Conservation (phyloP, 1,140 invertebrate species). For the Cataglyphis hispanica region DNA sequence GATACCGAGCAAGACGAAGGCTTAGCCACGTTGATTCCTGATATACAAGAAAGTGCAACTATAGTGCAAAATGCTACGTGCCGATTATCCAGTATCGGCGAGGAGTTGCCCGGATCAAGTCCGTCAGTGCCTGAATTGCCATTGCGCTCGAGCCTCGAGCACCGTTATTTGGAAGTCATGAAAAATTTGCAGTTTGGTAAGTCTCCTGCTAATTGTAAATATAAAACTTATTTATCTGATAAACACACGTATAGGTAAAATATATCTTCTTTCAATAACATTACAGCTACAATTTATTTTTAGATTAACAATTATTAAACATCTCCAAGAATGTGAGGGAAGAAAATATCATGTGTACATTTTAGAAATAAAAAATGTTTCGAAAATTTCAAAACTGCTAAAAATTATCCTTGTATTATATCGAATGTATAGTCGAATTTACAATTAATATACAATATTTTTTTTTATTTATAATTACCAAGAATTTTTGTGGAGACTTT, state of each 20-base stretch:
- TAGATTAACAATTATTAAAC: constrained; percentile 4
- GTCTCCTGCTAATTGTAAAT: constrained; percentile 59
- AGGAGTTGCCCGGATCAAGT: constrained; percentile 82
- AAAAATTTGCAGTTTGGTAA: constrained; percentile 95
- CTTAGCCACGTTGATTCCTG: constrained; percentile 94
- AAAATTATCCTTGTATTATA: neutral
- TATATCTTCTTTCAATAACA: neutral
- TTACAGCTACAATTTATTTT: neutral
- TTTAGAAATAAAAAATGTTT: no score
- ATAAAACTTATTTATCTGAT: neutral
- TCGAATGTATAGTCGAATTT: no score
- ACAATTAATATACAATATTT: neutral
- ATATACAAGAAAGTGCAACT: constrained; percentile 93
- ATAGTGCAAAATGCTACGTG: constrained; percentile 91
- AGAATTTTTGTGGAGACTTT: neutral
- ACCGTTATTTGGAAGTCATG: constrained; percentile 95
- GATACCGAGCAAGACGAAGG: constrained; percentile 95
- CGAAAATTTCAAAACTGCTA: neutral
- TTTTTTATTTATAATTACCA: neutral
- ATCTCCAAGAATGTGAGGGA: neutral
- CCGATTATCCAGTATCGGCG: constrained; percentile 83
- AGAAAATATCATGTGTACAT: neutral
- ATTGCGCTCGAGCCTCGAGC: constrained; percentile 87
- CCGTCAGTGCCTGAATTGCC: constrained; percentile 85
- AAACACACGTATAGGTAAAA: neutral